Evolutionary conservation across 35 echinoderm and acorn worm species (phyloP).

Genomic region (Lytechinus pictus): DNA sequence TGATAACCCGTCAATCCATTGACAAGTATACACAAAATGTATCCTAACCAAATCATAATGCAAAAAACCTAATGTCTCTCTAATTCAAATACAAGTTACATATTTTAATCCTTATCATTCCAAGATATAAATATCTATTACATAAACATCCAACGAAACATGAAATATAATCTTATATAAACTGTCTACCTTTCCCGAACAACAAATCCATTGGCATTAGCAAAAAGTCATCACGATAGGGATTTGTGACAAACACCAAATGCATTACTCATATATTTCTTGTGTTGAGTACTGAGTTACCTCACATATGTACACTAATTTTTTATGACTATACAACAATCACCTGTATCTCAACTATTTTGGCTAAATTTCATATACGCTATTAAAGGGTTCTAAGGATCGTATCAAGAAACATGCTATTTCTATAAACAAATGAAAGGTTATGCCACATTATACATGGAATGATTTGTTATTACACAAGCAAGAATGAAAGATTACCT

Average conservation of each 20-base stretch:
- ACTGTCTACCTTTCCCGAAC: background rate
- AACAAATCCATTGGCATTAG: background rate
- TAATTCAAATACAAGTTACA: background rate
- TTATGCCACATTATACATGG: background rate
- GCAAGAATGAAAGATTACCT: background rate
- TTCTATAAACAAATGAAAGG: background rate
- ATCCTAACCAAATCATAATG: background rate
- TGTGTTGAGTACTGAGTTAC: background rate
- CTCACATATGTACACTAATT: background rate
- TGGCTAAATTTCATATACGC: background rate
- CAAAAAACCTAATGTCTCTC: background rate
- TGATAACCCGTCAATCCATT: no score
- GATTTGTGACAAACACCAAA: background rate
- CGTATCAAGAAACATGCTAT: background rate
- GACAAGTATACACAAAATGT: no score
- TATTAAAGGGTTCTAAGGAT: background rate
- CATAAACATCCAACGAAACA: background rate
- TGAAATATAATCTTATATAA: background rate
- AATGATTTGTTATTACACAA: background rate
- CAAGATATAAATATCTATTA: background rate
- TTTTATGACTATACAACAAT: background rate
- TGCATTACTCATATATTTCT: background rate
- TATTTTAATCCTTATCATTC: background rate
- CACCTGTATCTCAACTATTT: background rate
- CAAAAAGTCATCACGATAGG: background rate